Evolutionary conservation across 2,113 vertebrate genomes (phyloP).

Genomic region (Microtus oregoni): DNA sequence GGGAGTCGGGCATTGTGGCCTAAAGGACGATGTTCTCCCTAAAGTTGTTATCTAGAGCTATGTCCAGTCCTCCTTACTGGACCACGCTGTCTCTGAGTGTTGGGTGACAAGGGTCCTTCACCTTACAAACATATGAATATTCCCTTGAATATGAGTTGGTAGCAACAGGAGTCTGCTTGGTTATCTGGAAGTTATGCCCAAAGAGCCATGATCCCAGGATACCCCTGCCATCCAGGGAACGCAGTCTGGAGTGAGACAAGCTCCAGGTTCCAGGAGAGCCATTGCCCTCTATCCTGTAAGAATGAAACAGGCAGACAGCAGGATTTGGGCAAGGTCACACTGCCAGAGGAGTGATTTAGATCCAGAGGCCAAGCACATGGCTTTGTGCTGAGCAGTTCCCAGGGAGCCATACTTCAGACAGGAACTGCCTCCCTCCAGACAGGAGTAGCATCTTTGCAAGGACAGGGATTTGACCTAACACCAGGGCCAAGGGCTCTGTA

Average conservation of each 20-base stretch:
- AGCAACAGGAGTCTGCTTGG: neutral
- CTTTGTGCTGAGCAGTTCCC: neutral
- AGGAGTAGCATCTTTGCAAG: neutral
- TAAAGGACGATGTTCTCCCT: neutral
- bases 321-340: neutral
- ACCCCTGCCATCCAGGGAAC: neutral
- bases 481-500: neutral
- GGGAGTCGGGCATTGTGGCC: neutral
- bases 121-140: neutral
- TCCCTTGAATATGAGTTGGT: neutral
- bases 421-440: neutral
- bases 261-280: neutral
- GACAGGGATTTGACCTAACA: neutral
- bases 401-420: neutral
- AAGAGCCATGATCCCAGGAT: neutral
- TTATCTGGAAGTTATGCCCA: neutral
- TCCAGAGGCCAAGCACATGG: neutral
- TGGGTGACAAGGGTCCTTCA: neutral
- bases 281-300: neutral
- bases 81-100: neutral
- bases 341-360: neutral
- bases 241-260: neutral
- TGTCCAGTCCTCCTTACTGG: neutral
- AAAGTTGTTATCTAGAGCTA: neutral
- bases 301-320: neutral